These are phyloP conservation scores for Sycophaga agraensis DNA, from an alignment of 1,140 invertebrate species.

Conservation along the genomic window DNA sequence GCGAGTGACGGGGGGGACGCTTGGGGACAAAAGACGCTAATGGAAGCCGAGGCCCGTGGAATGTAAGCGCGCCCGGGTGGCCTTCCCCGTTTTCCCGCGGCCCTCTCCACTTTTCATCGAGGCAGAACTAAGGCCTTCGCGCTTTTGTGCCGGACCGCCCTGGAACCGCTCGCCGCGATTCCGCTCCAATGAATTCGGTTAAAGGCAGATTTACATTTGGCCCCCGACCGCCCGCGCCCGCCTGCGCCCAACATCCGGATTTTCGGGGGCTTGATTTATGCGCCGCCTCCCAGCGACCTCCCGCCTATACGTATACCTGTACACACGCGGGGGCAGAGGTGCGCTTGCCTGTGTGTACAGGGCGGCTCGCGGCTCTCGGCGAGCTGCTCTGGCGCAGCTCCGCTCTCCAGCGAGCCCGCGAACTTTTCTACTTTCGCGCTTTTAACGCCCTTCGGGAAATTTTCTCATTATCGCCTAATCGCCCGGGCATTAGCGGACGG, in stretches of 20 bases:
- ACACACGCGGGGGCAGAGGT: too few species aligned
- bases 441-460: conserved; percentile 4
- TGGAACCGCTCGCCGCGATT: conserved; percentile 33
- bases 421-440: conserved; percentile 9
- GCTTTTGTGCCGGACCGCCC: conserved; percentile 15
- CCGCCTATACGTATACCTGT: too few species aligned
- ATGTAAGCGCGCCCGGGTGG: too few species aligned
- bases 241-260: too few species aligned
- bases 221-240: too few species aligned
- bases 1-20: not conserved
- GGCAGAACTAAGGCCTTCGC: conserved; percentile 34
- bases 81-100: not conserved
- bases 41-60: too few species aligned
- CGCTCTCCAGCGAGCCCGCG: too few species aligned
- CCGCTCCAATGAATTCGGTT: conserved; percentile 42
- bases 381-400: too few species aligned
- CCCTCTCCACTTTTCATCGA: conserved; percentile 35
- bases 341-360: too few species aligned
- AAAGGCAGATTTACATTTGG: conserved; percentile 45
- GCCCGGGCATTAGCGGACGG: not conserved
- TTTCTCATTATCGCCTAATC: conserved; percentile 15
- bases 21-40: conserved; percentile 23
- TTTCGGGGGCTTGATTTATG: too few species aligned
- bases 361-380: too few species aligned
- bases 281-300: too few species aligned